Conservation (phyloP, 2,888 invertebrate genomes). For the Perizoma affinitatum region DNA sequence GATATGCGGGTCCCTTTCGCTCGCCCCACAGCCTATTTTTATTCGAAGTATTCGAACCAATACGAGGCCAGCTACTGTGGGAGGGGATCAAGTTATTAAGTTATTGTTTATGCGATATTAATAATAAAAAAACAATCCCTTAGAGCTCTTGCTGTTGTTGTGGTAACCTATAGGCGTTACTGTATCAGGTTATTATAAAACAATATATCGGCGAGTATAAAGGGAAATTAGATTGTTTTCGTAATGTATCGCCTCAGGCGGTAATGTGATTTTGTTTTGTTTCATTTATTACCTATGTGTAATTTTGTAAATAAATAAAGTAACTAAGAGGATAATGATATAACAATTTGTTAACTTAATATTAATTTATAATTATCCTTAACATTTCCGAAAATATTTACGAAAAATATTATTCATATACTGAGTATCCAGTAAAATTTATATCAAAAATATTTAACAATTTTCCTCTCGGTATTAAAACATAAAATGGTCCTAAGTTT, state of each 20-base stretch:
- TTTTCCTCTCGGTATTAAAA: too few species aligned
- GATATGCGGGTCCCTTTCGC: conserved; percentile 64
- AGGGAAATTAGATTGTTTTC: conserved; percentile 73
- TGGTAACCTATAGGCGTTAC: conserved; percentile 60
- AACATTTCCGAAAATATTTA: not conserved
- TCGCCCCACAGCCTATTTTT: conserved; percentile 80
- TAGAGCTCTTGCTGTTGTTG: conserved; percentile 59
- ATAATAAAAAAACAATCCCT: conserved; percentile 75
- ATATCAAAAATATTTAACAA: too few species aligned
- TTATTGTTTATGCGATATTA: conserved; percentile 82
- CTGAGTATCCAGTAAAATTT: too few species aligned
- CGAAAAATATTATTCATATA: too few species aligned
- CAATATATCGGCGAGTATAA: conserved; percentile 61
- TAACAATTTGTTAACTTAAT: conserved; percentile 6
- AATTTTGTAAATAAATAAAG: conserved; percentile 14
- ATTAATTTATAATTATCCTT: conserved; percentile 10
- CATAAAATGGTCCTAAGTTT: too few species aligned
- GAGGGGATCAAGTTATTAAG: conserved; percentile 80
- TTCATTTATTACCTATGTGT: conserved; percentile 45
- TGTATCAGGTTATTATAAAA: conserved; percentile 61
- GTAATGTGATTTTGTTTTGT: conserved; percentile 68
- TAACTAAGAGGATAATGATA: conserved; percentile 15
- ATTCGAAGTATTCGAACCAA: conserved; percentile 72
- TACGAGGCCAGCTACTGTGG: conserved; percentile 70
- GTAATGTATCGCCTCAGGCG: conserved; percentile 53